Conservation (phyloP, 1,140 invertebrate species). For the Procambarus virginalis region DNA sequence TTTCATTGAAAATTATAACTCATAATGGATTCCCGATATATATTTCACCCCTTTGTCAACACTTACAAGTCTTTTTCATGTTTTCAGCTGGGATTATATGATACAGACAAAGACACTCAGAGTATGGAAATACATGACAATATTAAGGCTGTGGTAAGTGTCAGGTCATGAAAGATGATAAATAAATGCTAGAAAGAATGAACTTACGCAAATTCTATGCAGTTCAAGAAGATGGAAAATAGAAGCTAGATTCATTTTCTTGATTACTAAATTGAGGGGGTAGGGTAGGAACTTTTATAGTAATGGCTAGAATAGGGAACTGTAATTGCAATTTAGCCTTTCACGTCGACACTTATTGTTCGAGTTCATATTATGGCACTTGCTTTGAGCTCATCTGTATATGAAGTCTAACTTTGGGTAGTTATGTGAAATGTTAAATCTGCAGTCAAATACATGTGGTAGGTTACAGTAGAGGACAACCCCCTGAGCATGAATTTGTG, state of each 20-base stretch:
- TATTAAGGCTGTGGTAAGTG: constrained; percentile 53
- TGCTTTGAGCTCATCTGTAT: background rate
- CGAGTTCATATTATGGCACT: background rate
- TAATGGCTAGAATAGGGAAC: background rate
- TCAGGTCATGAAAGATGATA: constrained; percentile 16
- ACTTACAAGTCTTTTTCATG: constrained; percentile 48
- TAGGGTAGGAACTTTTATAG: background rate
- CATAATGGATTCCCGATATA: constrained; percentile 3
- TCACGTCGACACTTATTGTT: background rate
- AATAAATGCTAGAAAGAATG: constrained; percentile 16
- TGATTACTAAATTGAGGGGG: background rate
- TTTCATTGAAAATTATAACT: constrained; percentile 2
- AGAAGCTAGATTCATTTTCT: background rate
- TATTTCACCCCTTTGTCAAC: constrained; percentile 34
- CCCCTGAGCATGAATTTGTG: background rate
- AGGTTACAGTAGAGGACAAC: background rate
- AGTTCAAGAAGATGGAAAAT: background rate
- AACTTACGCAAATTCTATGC: background rate
- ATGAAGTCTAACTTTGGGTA: background rate
- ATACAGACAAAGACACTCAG: constrained; percentile 58
- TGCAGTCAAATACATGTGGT: background rate
- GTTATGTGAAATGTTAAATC: background rate
- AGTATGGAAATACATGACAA: constrained; percentile 59
- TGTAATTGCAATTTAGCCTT: background rate
- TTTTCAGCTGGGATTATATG: constrained; percentile 59